Conservation (phyloP, 2,888 invertebrate genomes). For the Gasteruption jaculator region DNA sequence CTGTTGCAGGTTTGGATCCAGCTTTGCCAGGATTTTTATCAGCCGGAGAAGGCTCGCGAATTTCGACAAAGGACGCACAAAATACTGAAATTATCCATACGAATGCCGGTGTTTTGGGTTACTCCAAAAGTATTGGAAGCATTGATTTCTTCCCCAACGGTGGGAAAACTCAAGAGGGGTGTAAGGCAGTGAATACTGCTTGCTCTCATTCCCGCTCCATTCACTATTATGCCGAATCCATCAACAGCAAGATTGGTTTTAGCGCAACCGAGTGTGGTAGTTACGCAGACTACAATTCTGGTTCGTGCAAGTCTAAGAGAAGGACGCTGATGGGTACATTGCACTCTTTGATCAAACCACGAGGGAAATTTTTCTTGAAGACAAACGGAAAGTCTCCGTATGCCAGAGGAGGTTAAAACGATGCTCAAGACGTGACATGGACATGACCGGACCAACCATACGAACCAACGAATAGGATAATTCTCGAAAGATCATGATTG, state of each 20-base stretch:
- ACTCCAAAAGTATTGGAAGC: constrained; percentile 38
- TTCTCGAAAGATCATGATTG: too few relatives aligned
- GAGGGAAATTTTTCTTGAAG: too few relatives aligned
- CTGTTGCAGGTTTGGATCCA: constrained; percentile 47
- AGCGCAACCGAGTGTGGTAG: constrained; percentile 22
- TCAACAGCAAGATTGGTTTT: constrained; percentile 27
- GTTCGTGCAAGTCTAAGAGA: constrained; percentile 15
- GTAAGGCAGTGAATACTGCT: constrained; percentile 24
- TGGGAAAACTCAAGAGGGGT: constrained; percentile 42
- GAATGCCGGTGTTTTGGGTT: constrained; percentile 43
- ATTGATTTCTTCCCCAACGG: constrained; percentile 50
- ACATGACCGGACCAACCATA: too few relatives aligned
- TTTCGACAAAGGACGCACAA: constrained; percentile 42
- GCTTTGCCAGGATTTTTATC: constrained; percentile 41
- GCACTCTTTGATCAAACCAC: too few relatives aligned
- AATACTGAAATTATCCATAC: constrained; percentile 50
- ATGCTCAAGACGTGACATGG: too few relatives aligned
- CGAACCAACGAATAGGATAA: too few relatives aligned
- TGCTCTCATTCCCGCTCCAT: constrained; percentile 41
- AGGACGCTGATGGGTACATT: constrained; percentile 25
- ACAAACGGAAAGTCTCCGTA: constrained; percentile 29
- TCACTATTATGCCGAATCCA: constrained; percentile 41
- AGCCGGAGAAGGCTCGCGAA: constrained; percentile 28
- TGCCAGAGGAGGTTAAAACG: constrained; percentile 25
- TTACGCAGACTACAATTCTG: constrained; percentile 10